Evolutionary conservation across 2,888 invertebrate species (phyloP).

Genomic region (Hesperia comma): DNA sequence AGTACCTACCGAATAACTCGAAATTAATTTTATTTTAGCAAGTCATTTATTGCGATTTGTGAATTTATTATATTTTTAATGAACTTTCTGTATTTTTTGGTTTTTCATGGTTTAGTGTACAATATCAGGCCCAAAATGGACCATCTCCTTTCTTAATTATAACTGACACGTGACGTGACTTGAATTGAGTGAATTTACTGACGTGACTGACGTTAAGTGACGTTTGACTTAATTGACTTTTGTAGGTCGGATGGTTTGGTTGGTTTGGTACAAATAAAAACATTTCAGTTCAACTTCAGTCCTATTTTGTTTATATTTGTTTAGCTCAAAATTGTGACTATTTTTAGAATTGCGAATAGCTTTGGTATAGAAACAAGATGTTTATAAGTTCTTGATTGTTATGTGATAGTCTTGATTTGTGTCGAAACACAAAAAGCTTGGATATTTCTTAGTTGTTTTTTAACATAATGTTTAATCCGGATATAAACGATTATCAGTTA

Average conservation of each 20-base stretch:
- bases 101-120: no score
- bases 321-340: slow-evolving; percentile 34
- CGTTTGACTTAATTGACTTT: no score
- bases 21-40: no score
- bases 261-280: slow-evolving; percentile 26
- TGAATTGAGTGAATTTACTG: no score
- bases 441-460: background rate
- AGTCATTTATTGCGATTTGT: no score
- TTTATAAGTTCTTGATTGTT: slow-evolving; percentile 21
- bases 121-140: no score
- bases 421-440: background rate
- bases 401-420: background rate
- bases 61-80: no score
- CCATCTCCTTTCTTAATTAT: no score
- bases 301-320: slow-evolving; percentile 28
- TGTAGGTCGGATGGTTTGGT: background rate
- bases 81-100: no score
- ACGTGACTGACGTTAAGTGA: background rate
- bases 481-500: slow-evolving; percentile 86
- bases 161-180: no score
- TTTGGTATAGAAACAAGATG: slow-evolving; percentile 35
- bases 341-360: slow-evolving; percentile 40
- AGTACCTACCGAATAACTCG: no score
- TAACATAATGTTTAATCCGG: slow-evolving; percentile 81
- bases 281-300: slow-evolving; percentile 15